These are phyloP conservation scores for Drosophila carrolli DNA, from an alignment of 1,140 invertebrate species.

Conservation along the genomic window DNA sequence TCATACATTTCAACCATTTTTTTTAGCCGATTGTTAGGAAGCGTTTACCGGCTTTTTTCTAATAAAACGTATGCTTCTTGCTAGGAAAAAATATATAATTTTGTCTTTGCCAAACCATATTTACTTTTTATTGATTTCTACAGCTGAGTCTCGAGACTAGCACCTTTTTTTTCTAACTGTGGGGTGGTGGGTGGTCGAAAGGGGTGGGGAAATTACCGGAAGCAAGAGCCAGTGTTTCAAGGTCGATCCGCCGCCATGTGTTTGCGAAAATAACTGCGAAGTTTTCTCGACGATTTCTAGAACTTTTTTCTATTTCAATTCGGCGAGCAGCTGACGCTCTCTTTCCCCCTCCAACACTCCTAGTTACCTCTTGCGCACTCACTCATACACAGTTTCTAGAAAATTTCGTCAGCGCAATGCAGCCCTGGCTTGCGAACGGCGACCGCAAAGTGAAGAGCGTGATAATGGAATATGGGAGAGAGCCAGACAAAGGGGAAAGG, in stretches of 20 bases:
- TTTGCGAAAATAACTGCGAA: constrained; percentile 48
- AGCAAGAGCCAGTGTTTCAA: constrained; percentile 44
- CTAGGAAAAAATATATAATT: no score
- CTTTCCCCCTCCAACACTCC: background rate
- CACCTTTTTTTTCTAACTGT: background rate
- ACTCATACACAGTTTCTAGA: constrained; percentile 64
- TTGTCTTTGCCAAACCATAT: no score
- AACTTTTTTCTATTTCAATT: constrained; percentile 70
- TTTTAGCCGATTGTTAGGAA: no score
- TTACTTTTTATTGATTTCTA: constrained; percentile 1
- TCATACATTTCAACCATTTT: no score
- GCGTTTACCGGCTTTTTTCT: no score
- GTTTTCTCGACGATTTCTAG: constrained; percentile 63
- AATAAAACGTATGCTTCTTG: no score
- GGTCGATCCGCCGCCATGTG: constrained; percentile 39
- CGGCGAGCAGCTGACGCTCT: constrained; percentile 67
- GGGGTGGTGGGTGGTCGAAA: background rate
- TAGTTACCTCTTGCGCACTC: constrained; percentile 17
- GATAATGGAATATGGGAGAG: constrained; percentile 51
- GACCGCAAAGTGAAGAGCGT: constrained; percentile 53
- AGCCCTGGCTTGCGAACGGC: constrained; percentile 69
- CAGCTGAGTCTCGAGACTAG: background rate
- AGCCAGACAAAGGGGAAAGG: constrained; percentile 54
- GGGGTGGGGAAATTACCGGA: constrained; percentile 27
- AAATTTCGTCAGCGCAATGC: constrained; percentile 65